Base-by-base conservation (phyloP, 2,113 vertebrate species). In the Ia io region DNA sequence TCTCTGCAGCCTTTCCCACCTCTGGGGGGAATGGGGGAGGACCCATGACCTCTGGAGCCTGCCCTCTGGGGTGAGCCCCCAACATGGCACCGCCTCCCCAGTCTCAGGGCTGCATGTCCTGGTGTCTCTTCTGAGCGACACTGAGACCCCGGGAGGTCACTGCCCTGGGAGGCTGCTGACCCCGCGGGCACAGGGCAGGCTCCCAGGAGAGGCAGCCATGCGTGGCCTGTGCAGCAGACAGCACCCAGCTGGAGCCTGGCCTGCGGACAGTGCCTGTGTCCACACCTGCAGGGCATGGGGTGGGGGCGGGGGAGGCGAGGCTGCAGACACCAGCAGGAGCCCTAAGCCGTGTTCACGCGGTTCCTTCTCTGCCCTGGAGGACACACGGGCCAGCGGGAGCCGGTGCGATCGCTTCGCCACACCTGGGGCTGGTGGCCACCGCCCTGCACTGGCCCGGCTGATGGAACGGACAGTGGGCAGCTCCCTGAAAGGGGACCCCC, bases 331-430 rank as follows among this genome's bases (percentile, higher is more conserved):
- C 53, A 12, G 59, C 59, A 40, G 53, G 2, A 3, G 23, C 28
- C 4, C 67, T 2, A 3, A 85, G 25, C 30, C 53, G 37, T 2
- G 0, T 40, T 28, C 23, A 61, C 1, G 11, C 4, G 3, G 10
- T 61, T 28, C 25, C 23, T 59, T 61, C 59, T 61, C 9, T 61
- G 25, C 67, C n/a, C 67, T 20, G n/a, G n/a, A 37, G 67, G n/a
- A 11, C 4, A 32, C 4, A 0, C 2, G 3, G 67, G 9, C 35
- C 18, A 23, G n/a, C 9, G 4, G 23, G 1, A 37, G 67, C 10
- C 7, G 3, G 67, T 70, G 67, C n/a, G n/a, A 35, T 20, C 4
- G 0, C 67, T 3, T 28, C 18, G 17, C 35, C 35, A 40, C 20
- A 20, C 20, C 69, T 37, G 20, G 18, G 18, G 69, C 69, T 40